phyloP scores from a whole-genome alignment of 1,140 invertebrate species.

The Saccostrea cuccullata region DNA sequence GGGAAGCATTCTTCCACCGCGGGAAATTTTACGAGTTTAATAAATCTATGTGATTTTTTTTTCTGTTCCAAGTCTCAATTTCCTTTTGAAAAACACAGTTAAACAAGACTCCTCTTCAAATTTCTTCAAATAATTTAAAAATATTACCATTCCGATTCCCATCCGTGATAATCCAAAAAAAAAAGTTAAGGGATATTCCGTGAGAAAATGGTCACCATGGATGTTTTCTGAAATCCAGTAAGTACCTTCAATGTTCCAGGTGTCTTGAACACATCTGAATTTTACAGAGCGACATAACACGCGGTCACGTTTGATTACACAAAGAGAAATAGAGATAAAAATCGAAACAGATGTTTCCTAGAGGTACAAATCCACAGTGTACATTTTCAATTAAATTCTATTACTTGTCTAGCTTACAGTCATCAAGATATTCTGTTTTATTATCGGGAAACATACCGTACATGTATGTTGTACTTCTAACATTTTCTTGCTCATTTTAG shows the following conservation, averaged over 20 bases:
- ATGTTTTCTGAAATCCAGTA: neutral
- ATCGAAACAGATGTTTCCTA: slow-evolving; percentile 5
- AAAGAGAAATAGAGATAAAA: slow-evolving; percentile 22
- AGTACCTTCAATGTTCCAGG: neutral
- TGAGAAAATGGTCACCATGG: neutral
- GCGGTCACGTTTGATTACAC: slow-evolving; percentile 29
- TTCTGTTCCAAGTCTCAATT: too few relatives aligned
- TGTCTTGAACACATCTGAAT: neutral
- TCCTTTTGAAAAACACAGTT: neutral
- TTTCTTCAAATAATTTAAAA: neutral
- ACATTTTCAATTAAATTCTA: slow-evolving; percentile 37
- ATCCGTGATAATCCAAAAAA: neutral
- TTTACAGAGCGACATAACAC: neutral
- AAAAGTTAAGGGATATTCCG: neutral
- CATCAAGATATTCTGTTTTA: slow-evolving; percentile 1
- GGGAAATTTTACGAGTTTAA: neutral
- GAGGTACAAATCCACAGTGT: slow-evolving; percentile 7
- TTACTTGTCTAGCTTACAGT: slow-evolving; percentile 2
- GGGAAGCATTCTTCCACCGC: neutral
- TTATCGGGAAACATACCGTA: neutral
- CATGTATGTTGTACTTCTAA: too few relatives aligned
- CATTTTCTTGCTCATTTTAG: too few relatives aligned
- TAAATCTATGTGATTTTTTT: neutral
- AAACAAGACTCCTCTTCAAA: neutral
- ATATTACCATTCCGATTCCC: neutral